These are phyloP conservation scores for Callipepla squamata DNA, from an alignment of 2,113 vertebrate species.

Conservation along the genomic window DNA sequence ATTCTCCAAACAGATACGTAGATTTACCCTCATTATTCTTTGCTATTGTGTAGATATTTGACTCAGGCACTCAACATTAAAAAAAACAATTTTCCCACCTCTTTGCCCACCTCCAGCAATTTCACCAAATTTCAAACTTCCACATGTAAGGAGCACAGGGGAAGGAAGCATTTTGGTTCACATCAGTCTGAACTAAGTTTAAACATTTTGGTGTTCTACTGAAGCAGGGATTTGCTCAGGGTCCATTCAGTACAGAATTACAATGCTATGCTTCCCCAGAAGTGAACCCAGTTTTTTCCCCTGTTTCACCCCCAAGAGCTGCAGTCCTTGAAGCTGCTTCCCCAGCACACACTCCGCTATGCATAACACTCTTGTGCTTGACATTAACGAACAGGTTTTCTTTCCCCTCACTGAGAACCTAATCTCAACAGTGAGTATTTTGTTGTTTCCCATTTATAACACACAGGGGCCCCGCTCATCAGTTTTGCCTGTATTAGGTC, in stretches of 20 bases:
- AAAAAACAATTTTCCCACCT: not conserved
- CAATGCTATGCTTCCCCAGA: not conserved
- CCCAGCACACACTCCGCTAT: fast-evolving
- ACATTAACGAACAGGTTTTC: not conserved
- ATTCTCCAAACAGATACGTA: not conserved
- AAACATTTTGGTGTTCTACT: not conserved
- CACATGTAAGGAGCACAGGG: not conserved
- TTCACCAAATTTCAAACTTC: slow-evolving; percentile 21
- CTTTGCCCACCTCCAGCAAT: not conserved
- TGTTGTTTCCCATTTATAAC: not conserved
- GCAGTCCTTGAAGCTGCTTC: not conserved
- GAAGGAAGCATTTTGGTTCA: not conserved
- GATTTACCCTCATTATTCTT: not conserved
- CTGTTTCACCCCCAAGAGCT: not conserved
- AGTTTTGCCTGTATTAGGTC: not conserved
- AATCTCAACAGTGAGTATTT: not conserved
- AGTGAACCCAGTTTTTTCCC: not conserved
- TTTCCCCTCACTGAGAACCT: not conserved
- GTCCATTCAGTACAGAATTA: not conserved
- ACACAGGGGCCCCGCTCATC: not conserved
- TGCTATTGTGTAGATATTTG: not conserved
- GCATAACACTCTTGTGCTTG: not conserved
- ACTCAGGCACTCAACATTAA: not conserved
- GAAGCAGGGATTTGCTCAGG: not conserved
- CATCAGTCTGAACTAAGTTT: not conserved